Evolutionary conservation across 2,113 vertebrate genomes (phyloP), one percentile per base, ranked within the genome.

Genomic region (Hydropotes inermis): DNA sequence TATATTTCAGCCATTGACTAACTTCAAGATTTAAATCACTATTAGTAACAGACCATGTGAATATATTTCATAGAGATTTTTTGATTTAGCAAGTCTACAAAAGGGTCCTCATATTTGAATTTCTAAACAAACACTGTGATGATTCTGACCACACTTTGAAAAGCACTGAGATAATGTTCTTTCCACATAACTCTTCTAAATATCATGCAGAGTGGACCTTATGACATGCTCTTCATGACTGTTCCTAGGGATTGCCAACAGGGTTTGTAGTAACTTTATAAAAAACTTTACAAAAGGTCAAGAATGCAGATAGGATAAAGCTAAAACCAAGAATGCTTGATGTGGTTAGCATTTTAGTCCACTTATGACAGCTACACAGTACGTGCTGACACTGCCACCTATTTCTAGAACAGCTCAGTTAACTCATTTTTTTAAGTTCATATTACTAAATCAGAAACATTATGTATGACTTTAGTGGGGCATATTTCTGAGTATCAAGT

Each of bases 331-430:
- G 8, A 79, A 36, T 50, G 14, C 52, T 23, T 47, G 13, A 7
- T 15, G 21, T 70, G 23, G n/a, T 90, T 82, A 84, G 43, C 54
- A 13, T 84, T 70, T 93, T 28, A 93, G 82, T 64, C 50, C 89
- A 64, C 16, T 39, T 82, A 30, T 8, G 55, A 97, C 55, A 84
- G 5, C 25, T 27, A 36, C 58, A 23, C 0, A 3, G 58, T 78
- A 3, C 21, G 1, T 23, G 28, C 36, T 74, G 27, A 60, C 60
- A 33, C 16, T 9, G 12, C 13, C 45, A 47, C 55, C 3, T 81
- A 93, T 95, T 98, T 97, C 45, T 25, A 91, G 60, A 60, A 84
- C 5, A 57, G 16, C 33, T 87, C 33, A 43, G 83, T 89, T 43
- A 54, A 27, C 43, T 27, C 58, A 47, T 81, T 82, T 82, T 85